Conservation (phyloP, 2,888 invertebrate genomes). For the Mylabris sibirica region DNA sequence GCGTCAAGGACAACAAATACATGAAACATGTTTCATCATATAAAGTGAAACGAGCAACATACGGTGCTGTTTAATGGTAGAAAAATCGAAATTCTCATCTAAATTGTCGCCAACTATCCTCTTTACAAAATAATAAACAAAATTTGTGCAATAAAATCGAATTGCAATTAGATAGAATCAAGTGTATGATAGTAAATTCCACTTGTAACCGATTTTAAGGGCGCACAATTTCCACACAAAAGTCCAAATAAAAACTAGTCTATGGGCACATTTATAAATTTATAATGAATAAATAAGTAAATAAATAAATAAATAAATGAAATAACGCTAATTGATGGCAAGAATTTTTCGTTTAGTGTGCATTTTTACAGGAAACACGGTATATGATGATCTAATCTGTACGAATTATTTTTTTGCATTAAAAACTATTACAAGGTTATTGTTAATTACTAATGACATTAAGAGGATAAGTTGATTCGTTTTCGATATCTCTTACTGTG, state of each 20-base stretch:
- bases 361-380: neutral
- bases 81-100: neutral
- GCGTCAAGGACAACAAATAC: constrained; percentile 10
- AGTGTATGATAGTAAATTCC: too few relatives aligned
- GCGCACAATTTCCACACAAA: too few relatives aligned
- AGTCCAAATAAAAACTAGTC: too few relatives aligned
- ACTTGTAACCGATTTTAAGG: too few relatives aligned
- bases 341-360: neutral
- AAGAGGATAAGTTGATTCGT: neutral
- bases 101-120: neutral
- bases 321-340: neutral
- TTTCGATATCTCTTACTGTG: neutral
- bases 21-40: constrained; percentile 10
- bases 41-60: neutral
- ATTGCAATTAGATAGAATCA: too few relatives aligned
- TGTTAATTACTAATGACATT: neutral
- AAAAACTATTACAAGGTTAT: constrained; percentile 5
- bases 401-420: neutral
- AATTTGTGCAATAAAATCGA: too few relatives aligned
- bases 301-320: too few relatives aligned
- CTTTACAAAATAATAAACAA: neutral
- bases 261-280: too few relatives aligned
- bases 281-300: too few relatives aligned
- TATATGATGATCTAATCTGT: neutral
- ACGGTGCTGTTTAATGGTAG: neutral